Percentiles rank a stretch among this genome's conserved stretches.
phyloP scores from a whole-genome alignment of 2,888 invertebrate species.

The Gymnosoma rotundatum region DNA sequence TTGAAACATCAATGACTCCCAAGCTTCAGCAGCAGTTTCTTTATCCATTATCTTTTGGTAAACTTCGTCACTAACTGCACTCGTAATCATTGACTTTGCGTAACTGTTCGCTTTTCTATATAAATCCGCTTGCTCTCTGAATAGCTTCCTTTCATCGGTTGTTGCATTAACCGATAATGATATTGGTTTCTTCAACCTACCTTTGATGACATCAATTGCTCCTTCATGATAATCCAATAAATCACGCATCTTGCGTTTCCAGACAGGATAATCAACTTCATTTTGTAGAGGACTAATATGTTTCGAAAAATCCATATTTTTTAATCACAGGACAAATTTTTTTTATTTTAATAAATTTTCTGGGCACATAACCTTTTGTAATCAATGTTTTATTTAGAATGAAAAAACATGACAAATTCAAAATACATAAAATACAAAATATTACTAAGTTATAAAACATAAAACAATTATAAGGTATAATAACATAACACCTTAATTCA shows the following conservation, averaged over 20 bases:
- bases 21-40: conserved; percentile 74
- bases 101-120: conserved; percentile 77
- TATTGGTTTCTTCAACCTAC: conserved; percentile 31
- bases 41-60: conserved; percentile 78
- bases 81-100: conserved; percentile 77
- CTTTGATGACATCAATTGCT: conserved; percentile 44
- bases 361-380: conserved; percentile 19
- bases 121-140: conserved; percentile 69
- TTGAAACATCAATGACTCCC: conserved; percentile 72
- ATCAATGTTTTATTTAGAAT: conserved; percentile 7
- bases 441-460: neutral
- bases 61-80: conserved; percentile 74
- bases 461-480: neutral
- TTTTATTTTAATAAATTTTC: neutral
- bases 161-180: conserved; percentile 54
- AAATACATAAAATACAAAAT: neutral
- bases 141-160: conserved; percentile 44
- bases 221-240: conserved; percentile 67
- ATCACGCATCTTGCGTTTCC: conserved; percentile 58
- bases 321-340: neutral
- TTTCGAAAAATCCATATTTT: neutral
- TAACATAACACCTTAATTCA: no score
- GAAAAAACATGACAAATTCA: neutral
- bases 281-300: neutral
- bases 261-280: conserved; percentile 6